These are phyloP conservation scores for Sturmia bella DNA, from an alignment of 2,888 invertebrate genomes.

Conservation along the genomic window DNA sequence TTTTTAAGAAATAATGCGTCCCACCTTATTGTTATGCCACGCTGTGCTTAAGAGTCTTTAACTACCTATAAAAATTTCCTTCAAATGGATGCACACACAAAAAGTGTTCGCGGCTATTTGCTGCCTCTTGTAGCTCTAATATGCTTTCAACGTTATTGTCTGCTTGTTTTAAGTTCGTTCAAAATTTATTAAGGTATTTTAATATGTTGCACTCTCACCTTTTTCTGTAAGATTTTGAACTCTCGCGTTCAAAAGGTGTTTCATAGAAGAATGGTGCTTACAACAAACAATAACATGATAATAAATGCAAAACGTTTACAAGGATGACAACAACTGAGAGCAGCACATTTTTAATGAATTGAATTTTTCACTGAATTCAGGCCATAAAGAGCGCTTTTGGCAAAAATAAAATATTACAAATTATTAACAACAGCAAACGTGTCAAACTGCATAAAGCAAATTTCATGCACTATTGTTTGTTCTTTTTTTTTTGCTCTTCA, in stretches of 20 bases:
- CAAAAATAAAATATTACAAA: too few species aligned
- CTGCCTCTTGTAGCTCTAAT: constrained; percentile 21
- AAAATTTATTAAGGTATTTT: constrained; percentile 18
- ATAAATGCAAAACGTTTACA: constrained; percentile 63
- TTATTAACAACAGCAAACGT: too few species aligned
- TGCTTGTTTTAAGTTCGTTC: constrained; percentile 25
- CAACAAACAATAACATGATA: constrained; percentile 62
- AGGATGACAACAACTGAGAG: constrained; percentile 7
- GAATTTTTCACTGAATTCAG: constrained; percentile 33
- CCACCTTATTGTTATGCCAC: neutral
- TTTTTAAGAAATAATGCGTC: neutral
- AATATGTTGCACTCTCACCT: neutral
- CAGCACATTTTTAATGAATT: constrained; percentile 25
- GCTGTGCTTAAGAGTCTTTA: neutral
- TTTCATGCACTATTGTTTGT: too few species aligned
- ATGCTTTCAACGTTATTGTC: constrained; percentile 23
- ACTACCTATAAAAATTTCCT: constrained; percentile 10
- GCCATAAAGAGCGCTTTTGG: neutral
- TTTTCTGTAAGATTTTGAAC: constrained; percentile 54
- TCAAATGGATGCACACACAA: constrained; percentile 23
- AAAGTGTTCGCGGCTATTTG: constrained; percentile 25
- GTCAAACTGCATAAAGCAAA: too few species aligned
- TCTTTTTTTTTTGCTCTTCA: too few species aligned
- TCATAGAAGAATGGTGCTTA: constrained; percentile 35
- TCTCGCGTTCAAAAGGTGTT: constrained; percentile 61